Evolutionary conservation across 2,113 vertebrate species (phyloP), one percentile per base, ranked within the genome.

Genomic region (Perca flavescens): DNA sequence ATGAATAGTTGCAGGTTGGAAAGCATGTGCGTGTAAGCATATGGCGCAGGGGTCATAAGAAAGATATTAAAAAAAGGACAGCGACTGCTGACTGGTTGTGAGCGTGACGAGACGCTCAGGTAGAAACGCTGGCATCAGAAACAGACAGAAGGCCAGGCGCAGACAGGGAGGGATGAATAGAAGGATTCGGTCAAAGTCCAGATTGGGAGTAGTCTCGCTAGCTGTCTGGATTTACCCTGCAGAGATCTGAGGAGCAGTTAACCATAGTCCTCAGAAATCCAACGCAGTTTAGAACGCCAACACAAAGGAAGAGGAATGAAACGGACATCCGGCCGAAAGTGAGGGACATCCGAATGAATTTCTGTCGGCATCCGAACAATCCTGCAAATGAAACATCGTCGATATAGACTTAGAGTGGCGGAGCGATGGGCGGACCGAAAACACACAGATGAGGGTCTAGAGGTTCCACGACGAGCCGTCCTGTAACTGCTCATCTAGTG

Each of bases 401-500:
- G 6, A 34, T 34, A 34, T 34, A 34, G 34, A 34, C 34, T 34
- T 6, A 34, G 34, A 34, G 34, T 8, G 40, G 46, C 68, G 47
- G 65, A 70, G 43, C 15, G 82, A 80, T 58, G 82, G 77, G 85
- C 25, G 34, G 85, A 63, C 60, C 53, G 52, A 61, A 86, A 82
- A 60, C 50, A 70, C 79, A 86, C 73, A 83, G 68, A 89, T 78
- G 73, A 78, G 72, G 85, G 80, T 74, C 60, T 76, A 14, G 79
- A 86, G 68, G 83, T 84, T 80, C 84, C 36, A 58, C 2, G 5
- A 21, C 2, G 46, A 89, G 69, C 72, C 15, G 81, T 84, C 61
- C 58, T 76, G 6, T 56, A 90, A 90, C 88, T 25, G 74, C 82
- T 92, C 74, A 82, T 92, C 93, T 86, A 77, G 89, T 8, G 86